These are phyloP conservation scores for Dicrurus megarhynchus DNA, from an alignment of 2,113 vertebrate species.

Conservation along the genomic window DNA sequence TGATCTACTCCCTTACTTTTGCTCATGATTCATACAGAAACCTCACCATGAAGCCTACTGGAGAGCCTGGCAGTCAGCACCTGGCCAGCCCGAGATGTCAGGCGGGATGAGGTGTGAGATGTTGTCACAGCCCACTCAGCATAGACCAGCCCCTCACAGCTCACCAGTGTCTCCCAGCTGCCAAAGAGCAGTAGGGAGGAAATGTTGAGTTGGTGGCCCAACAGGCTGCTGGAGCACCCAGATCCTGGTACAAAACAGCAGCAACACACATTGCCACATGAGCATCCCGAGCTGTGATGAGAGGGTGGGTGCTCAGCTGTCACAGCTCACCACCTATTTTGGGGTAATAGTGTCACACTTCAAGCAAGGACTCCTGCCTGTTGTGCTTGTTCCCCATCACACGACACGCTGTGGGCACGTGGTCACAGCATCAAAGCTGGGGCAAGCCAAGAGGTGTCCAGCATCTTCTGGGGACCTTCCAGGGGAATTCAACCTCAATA, in stretches of 20 bases:
- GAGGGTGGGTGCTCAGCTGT: neutral
- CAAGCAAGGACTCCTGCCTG: rapidly evolving
- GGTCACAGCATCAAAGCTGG: neutral
- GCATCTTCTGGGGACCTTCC: neutral
- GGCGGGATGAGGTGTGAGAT: neutral
- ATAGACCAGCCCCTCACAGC: neutral
- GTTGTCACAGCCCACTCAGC: neutral
- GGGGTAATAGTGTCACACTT: neutral
- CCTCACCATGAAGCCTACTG: neutral
- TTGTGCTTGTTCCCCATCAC: neutral
- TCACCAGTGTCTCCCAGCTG: neutral
- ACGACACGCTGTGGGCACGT: rapidly evolving
- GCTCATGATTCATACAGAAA: neutral
- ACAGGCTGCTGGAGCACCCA: neutral
- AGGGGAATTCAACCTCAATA: neutral
- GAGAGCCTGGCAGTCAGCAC: neutral
- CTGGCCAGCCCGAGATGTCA: rapidly evolving
- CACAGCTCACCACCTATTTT: neutral
- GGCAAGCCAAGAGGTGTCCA: neutral
- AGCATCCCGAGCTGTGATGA: neutral
- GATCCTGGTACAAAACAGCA: neutral
- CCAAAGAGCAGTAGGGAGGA: neutral
- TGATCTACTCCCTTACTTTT: neutral
- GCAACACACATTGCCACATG: rapidly evolving
- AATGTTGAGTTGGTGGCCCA: neutral